Conservation (phyloP, 2,113 vertebrate species). For the Paramisgurnus dabryanus region DNA sequence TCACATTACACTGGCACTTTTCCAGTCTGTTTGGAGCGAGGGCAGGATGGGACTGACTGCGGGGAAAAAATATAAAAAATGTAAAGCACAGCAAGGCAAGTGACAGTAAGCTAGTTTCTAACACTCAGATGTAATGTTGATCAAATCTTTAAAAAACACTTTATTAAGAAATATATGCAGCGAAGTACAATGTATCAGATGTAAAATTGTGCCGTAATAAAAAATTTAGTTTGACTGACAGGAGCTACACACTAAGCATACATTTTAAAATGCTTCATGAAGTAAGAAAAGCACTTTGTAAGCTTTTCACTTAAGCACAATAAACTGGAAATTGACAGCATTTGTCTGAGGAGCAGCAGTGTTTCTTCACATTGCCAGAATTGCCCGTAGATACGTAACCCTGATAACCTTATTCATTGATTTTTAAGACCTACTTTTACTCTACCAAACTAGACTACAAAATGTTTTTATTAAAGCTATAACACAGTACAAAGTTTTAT, state of each 20-base stretch:
- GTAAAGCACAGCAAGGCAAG: slow-evolving; percentile 18
- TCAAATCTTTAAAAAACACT: slow-evolving; percentile 14
- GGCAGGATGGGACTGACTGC: background rate
- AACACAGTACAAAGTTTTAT: background rate
- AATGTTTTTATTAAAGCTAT: background rate
- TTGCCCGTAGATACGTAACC: slow-evolving; percentile 22
- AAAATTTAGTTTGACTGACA: slow-evolving; percentile 23
- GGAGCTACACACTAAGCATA: background rate
- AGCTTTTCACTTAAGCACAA: slow-evolving; percentile 34
- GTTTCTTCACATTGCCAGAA: slow-evolving; percentile 8
- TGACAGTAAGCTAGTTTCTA: background rate
- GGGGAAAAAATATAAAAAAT: background rate
- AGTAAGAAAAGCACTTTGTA: slow-evolving; percentile 26
- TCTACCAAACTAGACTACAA: background rate
- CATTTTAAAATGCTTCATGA: slow-evolving; percentile 6
- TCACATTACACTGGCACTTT: background rate
- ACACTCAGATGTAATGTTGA: background rate
- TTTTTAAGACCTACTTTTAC: slow-evolving; percentile 16
- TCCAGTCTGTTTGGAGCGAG: slow-evolving; percentile 3
- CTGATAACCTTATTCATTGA: slow-evolving; percentile 22
- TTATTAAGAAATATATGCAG: slow-evolving; percentile 12
- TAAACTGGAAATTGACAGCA: slow-evolving; percentile 23
- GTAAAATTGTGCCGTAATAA: slow-evolving; percentile 1
- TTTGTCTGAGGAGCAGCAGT: slow-evolving; percentile 33
- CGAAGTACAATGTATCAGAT: background rate